A percentile compares a stretch with the other conserved stretches of the same genome.
Evolutionary conservation across 2,888 invertebrate species (phyloP).

Genomic region (Ellobium chinense): DNA sequence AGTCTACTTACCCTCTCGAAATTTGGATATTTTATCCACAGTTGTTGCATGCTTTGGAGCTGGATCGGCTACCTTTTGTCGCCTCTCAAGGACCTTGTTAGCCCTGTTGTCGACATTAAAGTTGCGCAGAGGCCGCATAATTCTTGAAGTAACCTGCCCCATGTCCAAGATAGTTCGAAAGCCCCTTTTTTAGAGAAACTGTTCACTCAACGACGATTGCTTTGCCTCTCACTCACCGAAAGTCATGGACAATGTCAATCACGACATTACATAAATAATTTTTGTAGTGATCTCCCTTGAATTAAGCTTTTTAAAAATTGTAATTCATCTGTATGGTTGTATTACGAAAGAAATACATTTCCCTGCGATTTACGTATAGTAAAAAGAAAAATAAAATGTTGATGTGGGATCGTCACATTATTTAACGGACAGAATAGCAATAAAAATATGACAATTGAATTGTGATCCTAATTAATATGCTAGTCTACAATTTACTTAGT

Average conservation of each 20-base stretch:
- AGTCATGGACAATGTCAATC: neutral
- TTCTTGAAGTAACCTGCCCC: constrained; percentile 6
- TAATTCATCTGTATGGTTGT: too few relatives aligned
- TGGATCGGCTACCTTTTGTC: constrained; percentile 14
- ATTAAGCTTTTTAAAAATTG: too few relatives aligned
- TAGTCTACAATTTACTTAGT: too few relatives aligned
- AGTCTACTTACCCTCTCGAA: constrained; percentile 17
- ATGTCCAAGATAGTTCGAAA: neutral
- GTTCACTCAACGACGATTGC: neutral
- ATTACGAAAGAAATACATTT: too few relatives aligned
- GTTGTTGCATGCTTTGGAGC: constrained; percentile 24
- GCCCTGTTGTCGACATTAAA: constrained; percentile 67
- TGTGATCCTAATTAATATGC: too few relatives aligned
- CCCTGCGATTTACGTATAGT: too few relatives aligned
- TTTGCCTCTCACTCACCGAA: neutral
- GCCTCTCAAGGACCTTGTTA: constrained; percentile 58
- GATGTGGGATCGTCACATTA: too few relatives aligned
- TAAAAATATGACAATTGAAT: too few relatives aligned
- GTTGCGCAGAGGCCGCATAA: constrained; percentile 56
- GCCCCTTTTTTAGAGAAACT: neutral
- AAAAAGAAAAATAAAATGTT: too few relatives aligned
- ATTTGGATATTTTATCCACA: constrained; percentile 18
- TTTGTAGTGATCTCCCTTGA: neutral
- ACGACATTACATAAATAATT: neutral
- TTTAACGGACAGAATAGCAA: too few relatives aligned